Evolutionary conservation across 2,888 invertebrate genomes (phyloP), one percentile per base, ranked within the genome.

Genomic region (Anarsia innoxiella): DNA sequence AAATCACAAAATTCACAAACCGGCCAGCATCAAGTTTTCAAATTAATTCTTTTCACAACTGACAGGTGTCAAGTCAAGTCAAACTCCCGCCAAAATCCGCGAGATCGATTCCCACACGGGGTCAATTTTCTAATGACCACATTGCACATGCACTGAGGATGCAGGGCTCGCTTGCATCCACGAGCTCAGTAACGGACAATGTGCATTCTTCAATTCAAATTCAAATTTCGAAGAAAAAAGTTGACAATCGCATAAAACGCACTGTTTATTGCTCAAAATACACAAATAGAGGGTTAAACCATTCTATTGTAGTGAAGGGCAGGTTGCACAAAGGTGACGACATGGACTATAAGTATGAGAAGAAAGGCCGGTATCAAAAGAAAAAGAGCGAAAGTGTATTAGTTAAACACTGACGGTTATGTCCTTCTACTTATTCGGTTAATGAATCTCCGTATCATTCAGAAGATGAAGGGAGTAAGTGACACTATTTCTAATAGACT

Each of bases 211-310:
- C 70, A 60, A 74, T 83, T 80, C 66, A 68, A 47, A 82, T 80
- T 78, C 56, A 71, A 83, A 83, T 80, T 60, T 48, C n/a, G n/a
- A 12, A 38, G 44, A 49, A 47, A 59, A 68, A 69, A 65, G 71
- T 28, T 66, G 60, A 79, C 76, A 78, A 79, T 78, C 77, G 73
- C 79, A 80, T 83, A 82, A 83, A 83, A 82, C 66, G 75, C 76
- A 74, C 80, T 84, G 84, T 84, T 84, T 84, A 84, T 84, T 83
- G 74, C 83, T 76, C 65, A 83, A 84, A 82, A 78, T 79, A 84
- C 82, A 82, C 83, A 84, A 84, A 84, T 80, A 83, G 77, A 77
- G 78, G 84, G 82, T 80, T 79, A 79, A 82, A 80, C 70, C 69
- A 68, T 55, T 44, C 63, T 56, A 71, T 84, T 84, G 84, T 84